Evolutionary conservation across 2,888 invertebrate genomes (phyloP).

Genomic region (Carabus problematicus): DNA sequence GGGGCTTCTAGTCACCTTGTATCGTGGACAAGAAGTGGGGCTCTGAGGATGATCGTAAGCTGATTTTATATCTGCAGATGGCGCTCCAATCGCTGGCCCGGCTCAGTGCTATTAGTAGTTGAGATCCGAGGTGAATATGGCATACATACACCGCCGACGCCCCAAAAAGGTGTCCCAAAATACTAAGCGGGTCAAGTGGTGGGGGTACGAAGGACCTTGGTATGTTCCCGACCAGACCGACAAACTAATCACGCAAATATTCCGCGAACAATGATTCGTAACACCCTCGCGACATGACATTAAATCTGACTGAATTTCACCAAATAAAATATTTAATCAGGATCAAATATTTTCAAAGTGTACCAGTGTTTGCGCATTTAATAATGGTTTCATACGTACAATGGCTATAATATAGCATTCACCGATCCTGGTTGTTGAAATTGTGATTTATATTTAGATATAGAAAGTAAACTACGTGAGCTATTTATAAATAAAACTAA

Average conservation of each 20-base stretch:
- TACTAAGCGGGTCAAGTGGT: slow-evolving; percentile 15
- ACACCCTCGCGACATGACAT: no score
- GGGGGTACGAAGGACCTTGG: slow-evolving; percentile 26
- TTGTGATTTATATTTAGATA: no score
- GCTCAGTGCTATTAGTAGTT: slow-evolving; percentile 27
- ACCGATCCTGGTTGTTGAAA: no score
- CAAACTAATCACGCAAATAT: slow-evolving; percentile 7
- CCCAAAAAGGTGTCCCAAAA: slow-evolving; percentile 40
- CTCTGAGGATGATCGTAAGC: slow-evolving; percentile 70
- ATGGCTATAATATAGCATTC: no score
- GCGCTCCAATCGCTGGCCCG: slow-evolving; percentile 63
- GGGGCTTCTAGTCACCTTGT: slow-evolving; percentile 70
- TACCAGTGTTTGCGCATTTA: no score
- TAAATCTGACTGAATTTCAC: no score
- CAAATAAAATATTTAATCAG: no score
- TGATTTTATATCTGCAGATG: slow-evolving; percentile 80
- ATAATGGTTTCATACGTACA: no score
- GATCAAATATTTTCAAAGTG: no score
- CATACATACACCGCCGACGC: slow-evolving; percentile 8
- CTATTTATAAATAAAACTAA: no score
- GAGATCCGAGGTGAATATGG: slow-evolving; percentile 11
- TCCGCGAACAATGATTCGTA: not conserved
- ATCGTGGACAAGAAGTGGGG: slow-evolving; percentile 81
- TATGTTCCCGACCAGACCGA: slow-evolving; percentile 13
- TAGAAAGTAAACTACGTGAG: no score